Conservation (phyloP, 2,113 vertebrate species). For the Chionodraco myersi region DNA sequence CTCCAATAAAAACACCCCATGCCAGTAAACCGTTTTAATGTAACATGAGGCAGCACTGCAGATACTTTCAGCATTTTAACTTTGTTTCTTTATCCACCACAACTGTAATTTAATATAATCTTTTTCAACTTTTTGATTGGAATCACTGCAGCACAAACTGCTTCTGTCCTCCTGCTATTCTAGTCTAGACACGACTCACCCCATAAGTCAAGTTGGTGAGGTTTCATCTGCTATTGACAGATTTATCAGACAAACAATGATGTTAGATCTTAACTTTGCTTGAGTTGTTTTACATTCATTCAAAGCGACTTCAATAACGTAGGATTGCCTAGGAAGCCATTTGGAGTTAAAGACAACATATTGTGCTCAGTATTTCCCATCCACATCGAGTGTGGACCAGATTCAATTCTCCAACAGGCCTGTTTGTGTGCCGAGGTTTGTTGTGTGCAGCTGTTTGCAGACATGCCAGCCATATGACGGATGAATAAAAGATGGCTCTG, state of each 20-base stretch:
- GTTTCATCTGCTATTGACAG: not conserved
- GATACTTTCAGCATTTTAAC: not conserved
- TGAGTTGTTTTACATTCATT: not conserved
- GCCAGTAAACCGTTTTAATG: slow-evolving; percentile 6
- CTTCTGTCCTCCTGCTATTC: not conserved
- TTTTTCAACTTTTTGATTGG: not conserved
- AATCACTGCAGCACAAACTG: not conserved
- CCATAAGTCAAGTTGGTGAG: not conserved
- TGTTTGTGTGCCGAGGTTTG: slow-evolving; percentile 30
- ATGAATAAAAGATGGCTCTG: slow-evolving; percentile 72
- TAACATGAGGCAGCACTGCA: not conserved
- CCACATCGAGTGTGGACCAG: not conserved
- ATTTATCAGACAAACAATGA: not conserved
- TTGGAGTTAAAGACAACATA: too few relatives aligned
- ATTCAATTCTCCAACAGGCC: slow-evolving; percentile 9
- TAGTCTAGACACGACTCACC: not conserved
- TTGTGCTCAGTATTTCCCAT: too few relatives aligned
- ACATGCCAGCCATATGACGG: slow-evolving; percentile 57
- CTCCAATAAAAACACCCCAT: slow-evolving; percentile 4
- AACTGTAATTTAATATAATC: not conserved
- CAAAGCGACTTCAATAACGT: too few relatives aligned
- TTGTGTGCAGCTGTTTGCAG: slow-evolving; percentile 61
- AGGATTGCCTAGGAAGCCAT: too few relatives aligned
- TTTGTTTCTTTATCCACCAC: not conserved
- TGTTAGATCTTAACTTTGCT: not conserved